phyloP scores from a whole-genome alignment of 2,888 invertebrate species.

The Napeogenes sylphis region DNA sequence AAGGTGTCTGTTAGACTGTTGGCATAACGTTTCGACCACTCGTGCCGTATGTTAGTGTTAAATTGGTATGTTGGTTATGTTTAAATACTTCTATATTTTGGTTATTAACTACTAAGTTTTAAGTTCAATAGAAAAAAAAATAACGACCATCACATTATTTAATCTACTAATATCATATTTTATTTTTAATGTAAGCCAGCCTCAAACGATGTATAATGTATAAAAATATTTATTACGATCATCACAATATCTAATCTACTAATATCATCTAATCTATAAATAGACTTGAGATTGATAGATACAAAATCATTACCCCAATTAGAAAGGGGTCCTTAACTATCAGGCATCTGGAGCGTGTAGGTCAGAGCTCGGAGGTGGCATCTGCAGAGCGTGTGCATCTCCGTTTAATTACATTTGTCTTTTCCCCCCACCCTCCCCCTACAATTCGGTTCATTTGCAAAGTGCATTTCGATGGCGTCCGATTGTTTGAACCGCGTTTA shows the following conservation, averaged over 20 bases:
- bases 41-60: neutral
- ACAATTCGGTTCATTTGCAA: conserved; percentile 73
- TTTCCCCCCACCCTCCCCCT: conserved; percentile 34
- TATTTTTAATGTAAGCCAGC: too few species aligned
- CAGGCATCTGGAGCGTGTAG: conserved; percentile 27
- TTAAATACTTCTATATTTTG: neutral
- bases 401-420: conserved; percentile 68
- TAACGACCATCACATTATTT: neutral
- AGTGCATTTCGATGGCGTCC: conserved; percentile 75
- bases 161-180: too few species aligned
- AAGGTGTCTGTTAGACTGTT: conserved; percentile 41
- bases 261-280: conserved; percentile 10
- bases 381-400: conserved; percentile 56
- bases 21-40: conserved; percentile 32
- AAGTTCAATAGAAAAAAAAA: neutral
- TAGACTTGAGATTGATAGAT: conserved; percentile 11
- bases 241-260: too few species aligned
- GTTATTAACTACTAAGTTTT: neutral
- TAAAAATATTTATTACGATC: too few species aligned
- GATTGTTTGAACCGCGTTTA: conserved; percentile 67
- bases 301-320: conserved; percentile 25
- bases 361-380: conserved; percentile 34
- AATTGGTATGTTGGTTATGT: neutral
- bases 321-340: conserved; percentile 24
- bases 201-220: too few species aligned